Base-by-base conservation (phyloP, 2,888 invertebrate species). In the Rhyacophila evoluta region DNA sequence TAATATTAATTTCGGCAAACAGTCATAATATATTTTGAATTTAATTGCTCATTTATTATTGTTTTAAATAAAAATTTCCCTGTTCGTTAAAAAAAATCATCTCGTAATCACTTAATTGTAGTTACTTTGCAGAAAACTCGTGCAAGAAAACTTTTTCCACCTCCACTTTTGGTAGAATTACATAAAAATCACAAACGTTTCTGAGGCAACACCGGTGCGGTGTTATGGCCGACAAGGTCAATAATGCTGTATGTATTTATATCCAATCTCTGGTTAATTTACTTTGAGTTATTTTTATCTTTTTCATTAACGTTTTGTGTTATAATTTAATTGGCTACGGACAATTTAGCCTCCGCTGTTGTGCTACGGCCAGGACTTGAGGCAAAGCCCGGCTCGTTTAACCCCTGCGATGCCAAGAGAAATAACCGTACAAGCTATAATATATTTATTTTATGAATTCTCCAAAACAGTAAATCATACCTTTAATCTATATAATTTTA, bases 321-420 rank as follows among this genome's bases (percentile, higher is more conserved):
- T 81, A 71, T 72, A 78, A 79, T 81, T 79, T 81, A 81, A 81
- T 81, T 81, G 81, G 81, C 70, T 69, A 78, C 79, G 81, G 81
- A 76, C 78, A 77, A 79, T 77, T 79, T 71, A 77, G 77, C 70
- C 36, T 72, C 36, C 37, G 15, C 12, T 19, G 25, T 55, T 4
- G 29, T 33, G 28, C 69, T n/a, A n/a, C 10, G 25, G 19, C 12
- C 11, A 19, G 38, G 4, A 72, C n/a, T 38, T n/a, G 12, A 72
- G 11, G 33, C 37, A 36, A 72, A 28, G 28, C 41, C 55, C 15
- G 8, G 2, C 55, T 55, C 55, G 19, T 55, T 55, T 55, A 55
- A 55, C 19, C 19, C 25, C 8, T 55, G 8, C 55, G 15, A 19
- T 19, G 55, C 25, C 25, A 19, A 8, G 8, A 19, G 19, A 25